Evolutionary conservation across 1,140 invertebrate species (phyloP).

Genomic region (Zelostemma sp.): DNA sequence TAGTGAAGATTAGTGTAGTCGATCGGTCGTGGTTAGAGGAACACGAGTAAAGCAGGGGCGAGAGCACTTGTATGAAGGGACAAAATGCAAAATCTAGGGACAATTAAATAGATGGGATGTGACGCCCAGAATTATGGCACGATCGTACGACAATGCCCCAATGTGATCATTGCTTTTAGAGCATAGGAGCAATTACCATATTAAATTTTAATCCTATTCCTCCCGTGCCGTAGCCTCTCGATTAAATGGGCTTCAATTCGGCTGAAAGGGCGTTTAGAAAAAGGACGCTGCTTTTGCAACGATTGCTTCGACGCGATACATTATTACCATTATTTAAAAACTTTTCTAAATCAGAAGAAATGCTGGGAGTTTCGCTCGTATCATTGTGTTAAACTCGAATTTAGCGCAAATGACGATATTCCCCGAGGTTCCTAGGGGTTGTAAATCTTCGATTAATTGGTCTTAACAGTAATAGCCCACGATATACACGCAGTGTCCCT

Average conservation of each 20-base stretch:
- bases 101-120: constrained; percentile 64
- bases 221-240: constrained; percentile 29
- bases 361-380: no score
- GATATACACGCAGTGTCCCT: not conserved
- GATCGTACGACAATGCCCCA: constrained; percentile 44
- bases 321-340: not conserved
- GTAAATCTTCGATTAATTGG: constrained; percentile 38
- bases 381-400: no score
- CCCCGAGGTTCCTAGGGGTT: not conserved
- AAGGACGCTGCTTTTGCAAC: not conserved
- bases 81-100: constrained; percentile 50
- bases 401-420: not conserved
- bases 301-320: constrained; percentile 4
- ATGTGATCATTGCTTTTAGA: constrained; percentile 63
- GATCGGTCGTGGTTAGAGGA: constrained; percentile 62
- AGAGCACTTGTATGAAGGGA: constrained; percentile 56
- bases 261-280: constrained; percentile 45
- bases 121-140: constrained; percentile 62
- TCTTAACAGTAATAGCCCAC: constrained; percentile 30
- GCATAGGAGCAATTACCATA: constrained; percentile 64
- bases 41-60: constrained; percentile 44
- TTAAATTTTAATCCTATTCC: constrained; percentile 59
- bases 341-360: not conserved
- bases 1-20: constrained; percentile 47
- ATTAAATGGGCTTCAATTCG: constrained; percentile 66